These are phyloP conservation scores for Drosophila obscura DNA, from an alignment of 1,140 invertebrate species.

Conservation along the genomic window DNA sequence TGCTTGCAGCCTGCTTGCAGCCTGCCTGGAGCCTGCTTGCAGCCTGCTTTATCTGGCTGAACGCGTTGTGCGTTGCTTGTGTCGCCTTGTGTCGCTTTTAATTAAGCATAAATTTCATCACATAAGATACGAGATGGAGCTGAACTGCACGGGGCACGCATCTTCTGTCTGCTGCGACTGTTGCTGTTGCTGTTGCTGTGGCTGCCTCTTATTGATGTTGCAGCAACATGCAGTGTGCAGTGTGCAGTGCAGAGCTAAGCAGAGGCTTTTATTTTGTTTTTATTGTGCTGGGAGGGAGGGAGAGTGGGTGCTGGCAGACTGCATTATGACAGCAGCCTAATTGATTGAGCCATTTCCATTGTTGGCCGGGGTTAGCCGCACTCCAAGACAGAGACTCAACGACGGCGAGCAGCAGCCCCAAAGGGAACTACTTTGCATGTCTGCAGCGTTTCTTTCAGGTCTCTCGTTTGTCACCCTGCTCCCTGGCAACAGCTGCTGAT, in stretches of 20 bases:
- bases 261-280: too few relatives aligned
- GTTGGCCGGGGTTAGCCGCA: constrained; percentile 30
- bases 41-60: constrained; percentile 33
- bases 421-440: not conserved
- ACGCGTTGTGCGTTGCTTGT: constrained; percentile 56
- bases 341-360: constrained; percentile 74
- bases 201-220: constrained; percentile 66
- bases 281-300: not conserved
- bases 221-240: constrained; percentile 68
- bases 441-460: constrained; percentile 10
- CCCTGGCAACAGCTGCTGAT: constrained; percentile 38
- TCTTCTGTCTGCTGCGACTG: constrained; percentile 1
- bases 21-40: not conserved
- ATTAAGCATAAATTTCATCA: constrained; percentile 84
- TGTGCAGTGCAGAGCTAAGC: constrained; percentile 38
- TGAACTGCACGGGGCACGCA: constrained; percentile 56
- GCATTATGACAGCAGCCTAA: constrained; percentile 72
- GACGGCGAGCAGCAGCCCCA: not conserved
- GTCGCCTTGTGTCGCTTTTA: constrained; percentile 80
- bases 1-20: not conserved
- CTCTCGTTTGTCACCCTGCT: constrained; percentile 39
- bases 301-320: not conserved
- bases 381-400: constrained; percentile 22
- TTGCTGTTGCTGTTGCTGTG: not conserved
- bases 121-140: constrained; percentile 70